A percentile compares a stretch with the other conserved stretches of the same genome.
Evolutionary conservation across 2,888 invertebrate genomes (phyloP).

Genomic region (Bombylius discolor): DNA sequence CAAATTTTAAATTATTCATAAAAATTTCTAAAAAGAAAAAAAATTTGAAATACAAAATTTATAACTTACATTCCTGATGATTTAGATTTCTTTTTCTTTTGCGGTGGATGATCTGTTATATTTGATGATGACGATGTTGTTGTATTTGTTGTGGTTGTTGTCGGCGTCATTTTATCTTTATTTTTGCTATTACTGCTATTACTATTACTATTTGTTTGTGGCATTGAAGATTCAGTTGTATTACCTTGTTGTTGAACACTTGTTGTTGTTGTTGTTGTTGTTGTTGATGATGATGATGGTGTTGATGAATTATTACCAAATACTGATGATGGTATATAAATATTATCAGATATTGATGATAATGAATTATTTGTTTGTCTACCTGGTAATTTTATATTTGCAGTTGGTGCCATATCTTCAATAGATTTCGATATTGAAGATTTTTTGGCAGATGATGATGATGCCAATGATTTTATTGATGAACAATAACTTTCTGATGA

Average conservation of each 20-base stretch:
- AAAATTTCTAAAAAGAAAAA: too few relatives aligned
- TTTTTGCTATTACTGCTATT: not conserved
- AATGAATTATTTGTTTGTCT: conserved; percentile 78
- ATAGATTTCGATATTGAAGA: not conserved
- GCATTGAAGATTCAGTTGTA: not conserved
- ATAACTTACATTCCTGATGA: too few relatives aligned
- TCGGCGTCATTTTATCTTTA: not conserved
- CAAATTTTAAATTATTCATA: too few relatives aligned
- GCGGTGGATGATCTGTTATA: not conserved
- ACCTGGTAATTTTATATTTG: conserved; percentile 42
- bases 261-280: too few relatives aligned
- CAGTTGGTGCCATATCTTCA: conserved; percentile 31
- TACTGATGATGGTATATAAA: conserved; percentile 48
- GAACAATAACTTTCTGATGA: not conserved
- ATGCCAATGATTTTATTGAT: conserved; percentile 2
- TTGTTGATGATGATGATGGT: not conserved
- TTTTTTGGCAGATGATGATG: not conserved
- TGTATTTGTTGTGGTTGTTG: not conserved
- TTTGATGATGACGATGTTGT: not conserved
- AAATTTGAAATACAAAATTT: too few relatives aligned
- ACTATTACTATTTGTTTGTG: not conserved
- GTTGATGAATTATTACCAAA: conserved; percentile 14
- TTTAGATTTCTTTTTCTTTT: too few relatives aligned
- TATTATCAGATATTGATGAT: conserved; percentile 71
- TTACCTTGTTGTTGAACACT: not conserved